Evolutionary conservation across 2,113 vertebrate genomes (phyloP).

Genomic region (Otolemur garnettii): DNA sequence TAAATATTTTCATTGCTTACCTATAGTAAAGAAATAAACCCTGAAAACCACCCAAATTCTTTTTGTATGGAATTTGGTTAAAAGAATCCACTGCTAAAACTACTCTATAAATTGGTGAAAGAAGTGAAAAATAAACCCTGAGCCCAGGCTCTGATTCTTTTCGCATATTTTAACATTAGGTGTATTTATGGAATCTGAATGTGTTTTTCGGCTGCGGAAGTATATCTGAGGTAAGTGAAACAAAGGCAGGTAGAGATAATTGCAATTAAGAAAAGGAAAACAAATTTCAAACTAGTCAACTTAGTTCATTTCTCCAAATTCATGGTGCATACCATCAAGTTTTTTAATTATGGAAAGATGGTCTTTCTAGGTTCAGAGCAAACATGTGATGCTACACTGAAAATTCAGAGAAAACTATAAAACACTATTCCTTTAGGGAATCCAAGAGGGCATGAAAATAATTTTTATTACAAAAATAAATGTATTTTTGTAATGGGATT

Average conservation of each 20-base stretch:
- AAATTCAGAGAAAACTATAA: slow-evolving; percentile 18
- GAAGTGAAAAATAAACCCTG: background rate
- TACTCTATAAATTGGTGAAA: slow-evolving; percentile 39
- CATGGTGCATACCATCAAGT: background rate
- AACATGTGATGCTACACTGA: background rate
- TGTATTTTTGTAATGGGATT: slow-evolving; percentile 48
- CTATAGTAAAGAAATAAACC: slow-evolving; percentile 66
- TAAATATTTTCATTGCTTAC: slow-evolving; percentile 53
- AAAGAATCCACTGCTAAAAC: slow-evolving; percentile 47
- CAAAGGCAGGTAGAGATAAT: slow-evolving; percentile 3
- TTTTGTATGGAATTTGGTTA: slow-evolving; percentile 50
- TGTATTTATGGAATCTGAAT: background rate
- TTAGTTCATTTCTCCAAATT: background rate
- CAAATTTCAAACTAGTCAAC: slow-evolving; percentile 7
- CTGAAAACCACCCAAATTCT: slow-evolving; percentile 65
- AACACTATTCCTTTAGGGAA: slow-evolving; percentile 20
- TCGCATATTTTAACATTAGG: slow-evolving; percentile 59
- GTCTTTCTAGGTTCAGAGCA: slow-evolving; percentile 34
- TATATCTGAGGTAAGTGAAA: slow-evolving; percentile 64
- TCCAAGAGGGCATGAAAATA: background rate
- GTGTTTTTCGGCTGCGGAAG: slow-evolving; percentile 43
- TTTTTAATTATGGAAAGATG: background rate
- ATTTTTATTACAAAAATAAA: slow-evolving; percentile 33
- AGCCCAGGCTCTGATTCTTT: slow-evolving; percentile 48
- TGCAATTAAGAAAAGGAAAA: slow-evolving; percentile 36